A percentile compares a stretch with the other conserved stretches of the same genome.
Evolutionary conservation across 1,140 invertebrate species (phyloP).

Genomic region (Eueides isabella): DNA sequence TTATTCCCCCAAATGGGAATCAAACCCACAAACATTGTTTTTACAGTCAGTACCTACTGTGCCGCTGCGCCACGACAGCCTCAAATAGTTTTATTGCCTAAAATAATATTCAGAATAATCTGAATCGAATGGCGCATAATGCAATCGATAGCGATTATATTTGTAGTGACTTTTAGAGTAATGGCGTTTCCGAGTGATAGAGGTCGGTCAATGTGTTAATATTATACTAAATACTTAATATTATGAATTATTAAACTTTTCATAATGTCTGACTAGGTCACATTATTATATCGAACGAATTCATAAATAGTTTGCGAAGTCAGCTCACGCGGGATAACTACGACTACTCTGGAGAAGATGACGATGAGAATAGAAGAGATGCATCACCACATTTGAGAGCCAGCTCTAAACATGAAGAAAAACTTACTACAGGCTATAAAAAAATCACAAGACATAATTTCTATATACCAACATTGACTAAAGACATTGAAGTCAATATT

Average conservation of each 20-base stretch:
- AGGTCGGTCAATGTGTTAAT: background rate
- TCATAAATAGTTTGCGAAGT: conserved; percentile 12
- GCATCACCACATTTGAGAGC: background rate
- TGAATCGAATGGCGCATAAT: background rate
- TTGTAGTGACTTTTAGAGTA: background rate
- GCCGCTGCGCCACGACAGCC: background rate
- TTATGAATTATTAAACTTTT: background rate
- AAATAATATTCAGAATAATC: background rate
- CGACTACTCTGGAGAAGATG: conserved; percentile 11
- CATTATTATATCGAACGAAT: background rate
- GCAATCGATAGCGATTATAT: background rate
- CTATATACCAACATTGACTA: background rate
- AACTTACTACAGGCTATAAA: background rate
- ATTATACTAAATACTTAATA: background rate
- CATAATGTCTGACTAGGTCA: background rate
- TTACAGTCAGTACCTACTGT: too few species aligned
- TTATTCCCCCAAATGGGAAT: too few species aligned
- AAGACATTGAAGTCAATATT: background rate
- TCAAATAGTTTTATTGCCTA: background rate
- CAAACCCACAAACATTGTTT: too few species aligned
- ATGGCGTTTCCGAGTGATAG: background rate
- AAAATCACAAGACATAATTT: background rate
- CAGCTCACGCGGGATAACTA: conserved; percentile 4
- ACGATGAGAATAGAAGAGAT: background rate
- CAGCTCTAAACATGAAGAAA: background rate